Conservation (phyloP, 2,113 vertebrate genomes). For the Bujurquina vittata region DNA sequence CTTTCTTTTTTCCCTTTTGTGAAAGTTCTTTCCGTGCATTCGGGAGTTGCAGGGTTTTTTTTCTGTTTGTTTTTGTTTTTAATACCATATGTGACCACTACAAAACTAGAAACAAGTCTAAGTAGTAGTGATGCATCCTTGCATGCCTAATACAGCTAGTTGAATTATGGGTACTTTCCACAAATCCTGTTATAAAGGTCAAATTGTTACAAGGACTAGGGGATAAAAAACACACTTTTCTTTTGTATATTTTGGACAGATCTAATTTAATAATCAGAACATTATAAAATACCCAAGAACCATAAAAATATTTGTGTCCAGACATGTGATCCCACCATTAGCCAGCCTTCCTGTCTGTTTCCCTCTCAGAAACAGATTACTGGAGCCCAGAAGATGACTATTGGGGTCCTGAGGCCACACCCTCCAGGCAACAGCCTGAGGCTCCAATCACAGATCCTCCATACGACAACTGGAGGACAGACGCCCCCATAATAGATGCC, state of each 20-base stretch:
- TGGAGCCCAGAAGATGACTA: slow-evolving; percentile 72
- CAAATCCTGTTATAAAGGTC: not conserved
- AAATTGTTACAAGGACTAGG: not conserved
- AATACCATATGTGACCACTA: too few species aligned
- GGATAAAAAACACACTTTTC: not conserved
- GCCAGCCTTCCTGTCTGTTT: slow-evolving; percentile 13
- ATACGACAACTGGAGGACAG: slow-evolving; percentile 61
- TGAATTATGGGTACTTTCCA: not conserved
- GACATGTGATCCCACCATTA: not conserved
- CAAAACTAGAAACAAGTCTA: not conserved
- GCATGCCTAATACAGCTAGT: not conserved
- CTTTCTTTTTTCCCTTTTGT: not conserved
- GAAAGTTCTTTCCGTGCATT: not conserved
- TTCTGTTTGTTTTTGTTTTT: not conserved
- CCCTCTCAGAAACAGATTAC: slow-evolving; percentile 61
- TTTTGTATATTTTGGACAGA: not conserved
- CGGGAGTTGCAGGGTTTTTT: not conserved
- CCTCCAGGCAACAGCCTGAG: slow-evolving; percentile 30
- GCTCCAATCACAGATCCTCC: slow-evolving; percentile 23
- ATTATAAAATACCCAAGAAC: not conserved
- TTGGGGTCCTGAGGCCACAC: slow-evolving; percentile 59
- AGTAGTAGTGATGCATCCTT: not conserved
- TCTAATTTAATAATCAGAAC: not conserved
- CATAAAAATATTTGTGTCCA: not conserved
- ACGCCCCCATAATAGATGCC: slow-evolving; percentile 6